Evolutionary conservation across 2,113 vertebrate genomes (phyloP), one percentile per base, ranked within the genome.

Genomic region (Callithrix jacchus): DNA sequence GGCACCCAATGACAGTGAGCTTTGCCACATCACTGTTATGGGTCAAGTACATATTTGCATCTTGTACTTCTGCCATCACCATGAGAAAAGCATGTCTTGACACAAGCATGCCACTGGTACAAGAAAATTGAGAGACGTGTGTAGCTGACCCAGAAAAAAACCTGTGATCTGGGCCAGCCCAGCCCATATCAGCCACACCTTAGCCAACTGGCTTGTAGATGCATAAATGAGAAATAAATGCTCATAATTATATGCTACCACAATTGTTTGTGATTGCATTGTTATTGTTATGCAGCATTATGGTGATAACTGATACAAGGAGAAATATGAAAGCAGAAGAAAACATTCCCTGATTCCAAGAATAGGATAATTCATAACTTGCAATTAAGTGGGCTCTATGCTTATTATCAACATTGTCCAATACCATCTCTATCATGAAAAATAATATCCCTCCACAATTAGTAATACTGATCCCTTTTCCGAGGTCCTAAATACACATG

Each of bases 361-460:
- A 32, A 84, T 61, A 80, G 79, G 5, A 49, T 66, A 73, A 6
- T 66, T 54, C 49, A 76, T 61, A 54, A 88, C 54, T 77, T 52
- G 16, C 30, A 80, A 93, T 85, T 86, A 82, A 87, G 27, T 37
- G 12, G 16, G 16, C 23, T 96, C 90, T 76, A 70, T 71, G 18
- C 82, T 71, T 76, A 64, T 70, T 64, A 77, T 66, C 79, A 87
- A 35, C 17, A 81, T 81, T 95, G 94, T 81, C 83, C 25, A 96
- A 88, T 27, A 95, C 23, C 13, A 71, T 74, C 49, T 89, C 81
- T 88, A 91, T 91, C 89, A 30, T 79, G 66, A 86, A 87, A 77
- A 42, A 81, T 47, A 95, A 32, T 93, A 76, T 42, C 86, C 8
- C 37, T 87, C 37, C 68, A 45, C 86, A 93, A 42, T 79, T 79